These are phyloP conservation scores for Malurus splendens DNA, from an alignment of 2,797 vertebrate genomes.

Conservation along the genomic window DNA sequence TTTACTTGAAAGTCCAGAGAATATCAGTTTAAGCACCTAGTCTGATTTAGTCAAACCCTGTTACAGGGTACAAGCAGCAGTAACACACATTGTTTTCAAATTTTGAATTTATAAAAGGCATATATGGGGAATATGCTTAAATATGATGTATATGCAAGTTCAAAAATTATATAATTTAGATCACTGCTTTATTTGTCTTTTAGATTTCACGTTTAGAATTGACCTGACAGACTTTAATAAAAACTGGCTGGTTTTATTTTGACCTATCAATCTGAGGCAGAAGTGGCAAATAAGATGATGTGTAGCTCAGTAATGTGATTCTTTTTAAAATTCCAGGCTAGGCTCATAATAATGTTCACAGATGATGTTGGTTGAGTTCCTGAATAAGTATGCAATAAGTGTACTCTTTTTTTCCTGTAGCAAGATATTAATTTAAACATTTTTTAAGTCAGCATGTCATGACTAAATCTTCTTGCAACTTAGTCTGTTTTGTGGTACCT, in stretches of 20 bases:
- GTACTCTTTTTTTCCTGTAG: background rate
- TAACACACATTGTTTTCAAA: background rate
- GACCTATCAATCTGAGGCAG: background rate
- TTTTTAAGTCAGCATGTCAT: background rate
- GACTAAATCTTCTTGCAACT: background rate
- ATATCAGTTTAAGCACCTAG: background rate
- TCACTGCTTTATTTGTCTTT: background rate
- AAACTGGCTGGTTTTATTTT: background rate
- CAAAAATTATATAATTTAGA: background rate
- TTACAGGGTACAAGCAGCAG: background rate
- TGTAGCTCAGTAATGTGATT: background rate
- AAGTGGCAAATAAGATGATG: background rate
- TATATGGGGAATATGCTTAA: background rate
- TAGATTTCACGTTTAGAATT: background rate
- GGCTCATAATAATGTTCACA: background rate
- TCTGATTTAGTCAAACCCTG: background rate
- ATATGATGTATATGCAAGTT: background rate
- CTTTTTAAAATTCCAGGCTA: background rate
- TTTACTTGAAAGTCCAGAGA: background rate
- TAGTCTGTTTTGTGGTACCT: background rate
- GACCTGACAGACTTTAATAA: background rate
- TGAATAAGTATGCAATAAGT: background rate
- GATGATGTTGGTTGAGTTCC: background rate
- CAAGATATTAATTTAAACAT: background rate
- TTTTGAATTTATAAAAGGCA: background rate